Conservation (phyloP, 2,888 invertebrate genomes). For the Drosophila quasianomalipes region DNA sequence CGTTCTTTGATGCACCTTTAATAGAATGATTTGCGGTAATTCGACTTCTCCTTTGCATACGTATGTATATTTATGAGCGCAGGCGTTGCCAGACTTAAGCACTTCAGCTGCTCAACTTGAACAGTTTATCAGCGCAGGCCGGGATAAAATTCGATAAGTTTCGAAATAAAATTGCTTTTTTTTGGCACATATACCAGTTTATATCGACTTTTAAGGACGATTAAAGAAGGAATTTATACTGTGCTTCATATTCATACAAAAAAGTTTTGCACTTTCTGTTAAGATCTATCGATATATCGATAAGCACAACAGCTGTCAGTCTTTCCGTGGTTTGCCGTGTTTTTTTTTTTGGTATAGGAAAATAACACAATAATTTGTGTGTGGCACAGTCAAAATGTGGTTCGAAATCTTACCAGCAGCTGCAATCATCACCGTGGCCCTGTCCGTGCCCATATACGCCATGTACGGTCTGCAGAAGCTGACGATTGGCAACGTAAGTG, state of each 20-base stretch:
- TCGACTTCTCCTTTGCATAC: constrained; percentile 40
- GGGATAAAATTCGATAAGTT: background rate
- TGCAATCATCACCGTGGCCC: constrained; percentile 87
- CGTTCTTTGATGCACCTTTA: constrained; percentile 39
- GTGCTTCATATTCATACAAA: background rate
- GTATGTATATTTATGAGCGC: constrained; percentile 40
- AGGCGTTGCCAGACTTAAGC: constrained; percentile 37
- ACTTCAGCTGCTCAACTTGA: constrained; percentile 38
- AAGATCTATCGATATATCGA: constrained; percentile 45
- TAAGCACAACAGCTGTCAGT: constrained; percentile 44
- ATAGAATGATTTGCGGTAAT: constrained; percentile 63
- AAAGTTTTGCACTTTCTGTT: background rate
- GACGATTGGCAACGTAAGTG: constrained; percentile 88
- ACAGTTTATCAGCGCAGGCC: constrained; percentile 15
- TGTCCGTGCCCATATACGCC: constrained; percentile 88
- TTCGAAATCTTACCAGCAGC: constrained; percentile 90
- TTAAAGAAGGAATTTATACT: background rate
- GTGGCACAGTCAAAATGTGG: constrained; percentile 87
- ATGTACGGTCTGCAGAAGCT: constrained; percentile 88
- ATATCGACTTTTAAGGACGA: background rate
- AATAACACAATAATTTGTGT: constrained; percentile 43
- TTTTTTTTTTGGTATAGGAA: constrained; percentile 23
- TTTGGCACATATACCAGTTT: no score
- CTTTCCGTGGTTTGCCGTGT: constrained; percentile 29
- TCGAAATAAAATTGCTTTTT: background rate